Conservation (phyloP, 2,888 invertebrate genomes). For the Amphipyra berbera region DNA sequence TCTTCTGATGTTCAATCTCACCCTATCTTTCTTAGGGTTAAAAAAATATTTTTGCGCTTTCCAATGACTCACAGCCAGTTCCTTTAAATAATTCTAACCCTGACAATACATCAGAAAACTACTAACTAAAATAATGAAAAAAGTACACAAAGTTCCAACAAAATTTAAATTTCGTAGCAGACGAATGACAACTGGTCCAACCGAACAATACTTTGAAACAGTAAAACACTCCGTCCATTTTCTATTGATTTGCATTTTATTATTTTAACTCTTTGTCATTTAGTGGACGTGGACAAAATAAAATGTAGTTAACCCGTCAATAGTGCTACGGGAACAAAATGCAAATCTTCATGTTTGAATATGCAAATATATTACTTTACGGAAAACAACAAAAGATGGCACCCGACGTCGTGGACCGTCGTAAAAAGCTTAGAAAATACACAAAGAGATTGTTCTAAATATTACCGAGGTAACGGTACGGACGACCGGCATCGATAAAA, state of each 20-base stretch:
- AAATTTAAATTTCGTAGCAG: slow-evolving; percentile 24
- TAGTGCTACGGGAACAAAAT: slow-evolving; percentile 75
- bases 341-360: slow-evolving; percentile 81
- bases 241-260: slow-evolving; percentile 81
- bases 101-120: neutral
- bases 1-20: too few relatives aligned
- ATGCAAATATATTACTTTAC: slow-evolving; percentile 84
- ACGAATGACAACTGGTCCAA: slow-evolving; percentile 25
- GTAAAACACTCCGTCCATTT: slow-evolving; percentile 64
- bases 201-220: slow-evolving; percentile 53
- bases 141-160: neutral
- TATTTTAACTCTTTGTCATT: slow-evolving; percentile 76
- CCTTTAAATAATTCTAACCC: neutral
- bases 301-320: slow-evolving; percentile 74
- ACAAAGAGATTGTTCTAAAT: slow-evolving; percentile 83
- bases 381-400: slow-evolving; percentile 72
- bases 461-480: slow-evolving; percentile 78
- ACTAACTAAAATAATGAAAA: slow-evolving; percentile 1
- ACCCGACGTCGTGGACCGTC: slow-evolving; percentile 71
- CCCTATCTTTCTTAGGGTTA: too few relatives aligned
- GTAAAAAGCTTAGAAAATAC: slow-evolving; percentile 82
- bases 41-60: too few relatives aligned
- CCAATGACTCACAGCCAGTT: neutral
- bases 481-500: slow-evolving; percentile 67
- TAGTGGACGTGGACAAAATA: slow-evolving; percentile 67